Conservation (phyloP, 2,888 invertebrate genomes). For the Drosophila setosimentum region DNA sequence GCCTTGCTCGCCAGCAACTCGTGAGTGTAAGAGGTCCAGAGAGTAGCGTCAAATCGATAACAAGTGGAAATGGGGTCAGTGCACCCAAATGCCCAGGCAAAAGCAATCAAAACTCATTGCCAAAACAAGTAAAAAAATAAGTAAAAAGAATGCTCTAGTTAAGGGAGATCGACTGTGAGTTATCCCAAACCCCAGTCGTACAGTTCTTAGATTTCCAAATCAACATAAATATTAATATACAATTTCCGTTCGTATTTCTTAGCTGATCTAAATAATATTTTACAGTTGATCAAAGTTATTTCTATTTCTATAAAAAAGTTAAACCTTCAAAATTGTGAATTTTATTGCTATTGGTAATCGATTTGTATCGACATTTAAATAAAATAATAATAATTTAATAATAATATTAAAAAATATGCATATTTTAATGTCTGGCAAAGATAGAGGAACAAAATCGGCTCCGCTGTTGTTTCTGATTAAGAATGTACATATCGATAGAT, state of each 20-base stretch:
- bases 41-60: constrained; percentile 73
- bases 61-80: constrained; percentile 80
- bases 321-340: not conserved
- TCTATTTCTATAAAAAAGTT: not conserved
- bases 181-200: not conserved
- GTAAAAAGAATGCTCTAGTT: not conserved
- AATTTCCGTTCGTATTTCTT: not conserved
- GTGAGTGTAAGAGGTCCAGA: constrained; percentile 3
- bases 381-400: too few relatives aligned
- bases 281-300: not conserved
- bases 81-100: constrained; percentile 78
- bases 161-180: not conserved
- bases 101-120: constrained; percentile 80
- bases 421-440: too few relatives aligned
- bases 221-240: not conserved
- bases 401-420: too few relatives aligned
- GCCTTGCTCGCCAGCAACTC: not conserved
- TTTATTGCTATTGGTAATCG: not conserved
- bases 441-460: not conserved
- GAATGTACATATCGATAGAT: too few relatives aligned
- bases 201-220: not conserved
- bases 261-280: not conserved
- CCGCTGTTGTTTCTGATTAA: not conserved
- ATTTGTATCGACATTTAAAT: not conserved
- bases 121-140: constrained; percentile 58